Base-by-base conservation (phyloP, 35 echinoderm and acorn worm genomes). In the Diadema setosum region DNA sequence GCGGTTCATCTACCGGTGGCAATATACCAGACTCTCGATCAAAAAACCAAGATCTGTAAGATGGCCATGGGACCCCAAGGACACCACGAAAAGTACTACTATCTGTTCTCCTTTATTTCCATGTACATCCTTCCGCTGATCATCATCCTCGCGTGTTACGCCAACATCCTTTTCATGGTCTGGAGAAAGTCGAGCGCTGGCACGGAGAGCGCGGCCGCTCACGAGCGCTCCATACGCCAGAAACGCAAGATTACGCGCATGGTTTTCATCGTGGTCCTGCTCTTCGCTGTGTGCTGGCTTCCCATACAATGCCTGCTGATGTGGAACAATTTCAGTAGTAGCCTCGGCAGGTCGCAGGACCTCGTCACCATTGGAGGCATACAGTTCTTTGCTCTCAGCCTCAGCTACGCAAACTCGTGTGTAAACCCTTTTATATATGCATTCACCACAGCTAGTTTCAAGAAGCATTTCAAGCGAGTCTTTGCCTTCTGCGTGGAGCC, bases 381-480 rank as follows among this genome's bases (percentile, higher is more conserved):
- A 21, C 82, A 83, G 16, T 44, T 86, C 20, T 94, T 94, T 80
- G 84, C 85, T 27, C 48, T 99, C 7, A 92, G 92, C 78, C 89
- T 99, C n/a, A 82, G 89, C 24, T 99, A 99, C 69, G 65, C 96
- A 7, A 99, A 99, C 63, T 92, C 88, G 58, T 92, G 93, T 40
- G 87, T 94, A 4, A 99, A 99, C 80, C 96, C 96, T 5, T 99
- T 99, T 74, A 94, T 99, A 33, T 94, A 99, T 83, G 96, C 96
- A 23, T 95, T 99, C 39, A 94, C 96, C 2, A 94, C 92, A 5
- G 89, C 88, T 7, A 87, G 74, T 40, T 99, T 99, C 43, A 94
- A 94, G 55, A 99, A 99, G 69, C 93, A 95, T 78, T 99, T 99
- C 76, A 91, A 93, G 86, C 86, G 88, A 31, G 86, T 94, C 18